phyloP scores from a whole-genome alignment of 2,113 vertebrate genomes.

The Phrynosoma blainvillii region DNA sequence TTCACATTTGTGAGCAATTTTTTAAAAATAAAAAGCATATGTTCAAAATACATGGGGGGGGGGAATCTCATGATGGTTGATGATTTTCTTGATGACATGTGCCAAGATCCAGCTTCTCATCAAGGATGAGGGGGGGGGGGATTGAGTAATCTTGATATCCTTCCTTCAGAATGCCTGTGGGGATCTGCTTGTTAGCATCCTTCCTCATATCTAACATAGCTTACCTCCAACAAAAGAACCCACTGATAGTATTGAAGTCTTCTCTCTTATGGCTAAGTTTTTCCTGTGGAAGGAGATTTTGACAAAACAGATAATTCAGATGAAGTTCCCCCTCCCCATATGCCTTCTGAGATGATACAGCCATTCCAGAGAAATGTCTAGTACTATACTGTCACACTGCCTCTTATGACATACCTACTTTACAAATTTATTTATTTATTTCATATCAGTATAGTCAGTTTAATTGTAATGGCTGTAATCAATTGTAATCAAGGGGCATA shows the following conservation, averaged over 20 bases:
- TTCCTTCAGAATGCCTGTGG: neutral
- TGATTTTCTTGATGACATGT: too few relatives aligned
- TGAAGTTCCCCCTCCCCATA: neutral
- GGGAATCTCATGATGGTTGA: too few relatives aligned
- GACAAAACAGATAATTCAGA: neutral
- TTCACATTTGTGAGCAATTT: too few relatives aligned
- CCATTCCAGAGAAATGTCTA: neutral
- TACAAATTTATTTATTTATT: too few relatives aligned
- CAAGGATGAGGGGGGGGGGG: too few relatives aligned
- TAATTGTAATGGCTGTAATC: neutral
- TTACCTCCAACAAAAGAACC: too few relatives aligned
- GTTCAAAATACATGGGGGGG: too few relatives aligned
- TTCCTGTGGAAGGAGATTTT: neutral
- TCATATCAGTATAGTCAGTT: neutral
- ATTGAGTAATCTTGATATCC: too few relatives aligned
- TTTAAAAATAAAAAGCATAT: too few relatives aligned
- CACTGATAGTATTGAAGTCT: neutral
- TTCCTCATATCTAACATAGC: neutral
- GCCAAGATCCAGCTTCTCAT: too few relatives aligned
- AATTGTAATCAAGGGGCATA: neutral
- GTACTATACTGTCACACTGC: neutral
- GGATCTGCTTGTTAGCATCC: neutral
- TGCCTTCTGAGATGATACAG: neutral
- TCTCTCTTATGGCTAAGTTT: neutral
- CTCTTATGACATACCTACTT: neutral